Percentiles rank a stretch among this genome's conserved stretches.
These are phyloP conservation scores for Nasonia oneida DNA, from an alignment of 2,888 invertebrate genomes.

Conservation along the genomic window DNA sequence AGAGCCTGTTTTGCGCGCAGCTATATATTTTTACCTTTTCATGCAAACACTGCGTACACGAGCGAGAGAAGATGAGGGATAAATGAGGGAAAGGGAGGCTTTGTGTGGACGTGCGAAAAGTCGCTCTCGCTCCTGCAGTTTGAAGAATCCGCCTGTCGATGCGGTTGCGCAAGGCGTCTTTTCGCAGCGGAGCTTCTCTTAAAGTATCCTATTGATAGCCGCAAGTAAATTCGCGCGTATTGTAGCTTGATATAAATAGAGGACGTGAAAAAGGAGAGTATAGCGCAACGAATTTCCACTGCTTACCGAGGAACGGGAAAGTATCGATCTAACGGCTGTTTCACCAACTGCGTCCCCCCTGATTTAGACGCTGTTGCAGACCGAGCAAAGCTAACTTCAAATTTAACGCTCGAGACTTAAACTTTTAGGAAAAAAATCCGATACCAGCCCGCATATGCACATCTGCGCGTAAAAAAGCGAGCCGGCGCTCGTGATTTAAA, in stretches of 20 bases:
- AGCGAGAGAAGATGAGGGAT: background rate
- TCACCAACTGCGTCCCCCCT: slow-evolving; percentile 21
- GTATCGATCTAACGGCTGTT: slow-evolving; percentile 17
- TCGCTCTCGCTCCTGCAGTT: background rate
- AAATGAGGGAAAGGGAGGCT: background rate
- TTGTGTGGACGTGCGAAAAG: background rate
- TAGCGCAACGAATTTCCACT: background rate
- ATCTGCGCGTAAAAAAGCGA: slow-evolving; percentile 23
- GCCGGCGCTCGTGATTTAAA: slow-evolving; percentile 5
- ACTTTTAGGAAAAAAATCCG: background rate
- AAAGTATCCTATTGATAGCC: background rate
- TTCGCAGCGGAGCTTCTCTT: background rate
- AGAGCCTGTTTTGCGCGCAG: background rate
- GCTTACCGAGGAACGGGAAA: background rate
- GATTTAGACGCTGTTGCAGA: background rate
- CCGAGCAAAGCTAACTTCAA: slow-evolving; percentile 20
- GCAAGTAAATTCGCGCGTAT: too few relatives aligned
- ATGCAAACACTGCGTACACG: background rate
- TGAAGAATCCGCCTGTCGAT: background rate
- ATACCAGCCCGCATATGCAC: background rate
- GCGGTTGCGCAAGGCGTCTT: background rate
- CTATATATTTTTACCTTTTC: background rate
- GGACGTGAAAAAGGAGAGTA: background rate
- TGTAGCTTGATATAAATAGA: too few relatives aligned
- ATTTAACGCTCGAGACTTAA: slow-evolving; percentile 20